A percentile compares a stretch with the other conserved stretches of the same genome.
These are phyloP conservation scores for Aplochiton taeniatus DNA, from an alignment of 2,797 vertebrate genomes.

Conservation along the genomic window DNA sequence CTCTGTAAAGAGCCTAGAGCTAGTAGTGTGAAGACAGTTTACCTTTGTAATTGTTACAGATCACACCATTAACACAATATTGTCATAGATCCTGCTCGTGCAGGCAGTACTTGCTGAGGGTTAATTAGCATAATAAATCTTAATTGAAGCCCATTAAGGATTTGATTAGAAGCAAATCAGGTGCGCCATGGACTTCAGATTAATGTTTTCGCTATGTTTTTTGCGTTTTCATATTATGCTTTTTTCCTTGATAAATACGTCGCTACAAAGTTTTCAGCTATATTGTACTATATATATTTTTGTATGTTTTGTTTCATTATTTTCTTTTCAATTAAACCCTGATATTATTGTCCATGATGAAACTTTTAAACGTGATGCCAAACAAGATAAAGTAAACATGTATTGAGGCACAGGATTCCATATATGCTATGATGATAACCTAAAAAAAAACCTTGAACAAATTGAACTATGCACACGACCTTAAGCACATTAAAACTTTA, in stretches of 20 bases:
- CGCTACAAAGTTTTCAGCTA: not conserved
- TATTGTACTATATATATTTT: no score
- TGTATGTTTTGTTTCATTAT: no score
- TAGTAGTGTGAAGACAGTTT: conserved; percentile 65
- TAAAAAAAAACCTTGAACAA: not conserved
- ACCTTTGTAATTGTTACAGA: conserved; percentile 82
- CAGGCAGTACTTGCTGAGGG: conserved; percentile 74
- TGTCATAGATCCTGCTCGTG: conserved; percentile 78
- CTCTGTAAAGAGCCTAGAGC: conserved; percentile 42
- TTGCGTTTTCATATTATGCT: conserved; percentile 34
- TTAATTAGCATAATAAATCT: conserved; percentile 86
- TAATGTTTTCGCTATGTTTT: conserved; percentile 63
- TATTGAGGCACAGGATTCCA: no score
- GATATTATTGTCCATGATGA: not conserved
- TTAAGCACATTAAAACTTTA: not conserved
- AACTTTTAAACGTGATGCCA: not conserved
- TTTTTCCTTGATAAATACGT: conserved; percentile 21
- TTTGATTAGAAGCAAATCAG: conserved; percentile 84
- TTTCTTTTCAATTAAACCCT: not conserved
- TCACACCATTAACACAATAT: conserved; percentile 79
- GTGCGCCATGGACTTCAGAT: conserved; percentile 76
- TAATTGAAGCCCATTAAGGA: conserved; percentile 84
- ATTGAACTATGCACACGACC: no score
- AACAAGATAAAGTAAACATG: conserved; percentile 10
- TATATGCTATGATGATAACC: not conserved